Evolutionary conservation across 2,888 invertebrate genomes (phyloP).

Genomic region (Caenorhabditis japonica): DNA sequence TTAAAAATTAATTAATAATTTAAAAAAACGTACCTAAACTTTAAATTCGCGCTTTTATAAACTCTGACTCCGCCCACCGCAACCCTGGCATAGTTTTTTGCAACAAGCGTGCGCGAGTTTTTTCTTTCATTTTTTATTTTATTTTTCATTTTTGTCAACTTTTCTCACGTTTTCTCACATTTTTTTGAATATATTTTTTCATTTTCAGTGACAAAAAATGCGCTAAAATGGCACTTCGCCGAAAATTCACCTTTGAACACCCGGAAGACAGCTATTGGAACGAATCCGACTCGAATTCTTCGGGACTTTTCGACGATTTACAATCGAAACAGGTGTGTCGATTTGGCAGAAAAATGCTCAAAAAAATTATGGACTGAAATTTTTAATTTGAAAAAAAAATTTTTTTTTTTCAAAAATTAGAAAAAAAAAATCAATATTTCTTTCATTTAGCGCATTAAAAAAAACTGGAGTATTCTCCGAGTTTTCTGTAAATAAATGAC

Average conservation of each 20-base stretch:
- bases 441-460: too few relatives aligned
- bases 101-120: conserved; percentile 12
- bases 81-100: conserved; percentile 19
- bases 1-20: too few relatives aligned
- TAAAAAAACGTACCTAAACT: too few relatives aligned
- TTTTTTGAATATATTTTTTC: background rate
- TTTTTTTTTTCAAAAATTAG: too few relatives aligned
- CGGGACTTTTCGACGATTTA: conserved; percentile 66
- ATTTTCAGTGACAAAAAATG: conserved; percentile 7
- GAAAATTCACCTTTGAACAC: conserved; percentile 72
- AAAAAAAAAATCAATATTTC: too few relatives aligned
- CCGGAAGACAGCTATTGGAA: conserved; percentile 74
- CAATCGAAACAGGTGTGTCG: conserved; percentile 64
- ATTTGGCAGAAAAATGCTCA: too few relatives aligned
- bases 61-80: conserved; percentile 16
- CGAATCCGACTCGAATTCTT: conserved; percentile 58
- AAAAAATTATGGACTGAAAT: background rate
- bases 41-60: conserved; percentile 35
- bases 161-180: background rate
- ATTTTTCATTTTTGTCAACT: background rate
- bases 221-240: conserved; percentile 59
- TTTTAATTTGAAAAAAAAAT: background rate
- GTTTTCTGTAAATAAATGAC: too few relatives aligned
- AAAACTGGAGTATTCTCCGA: too few relatives aligned
- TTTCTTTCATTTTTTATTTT: conserved; percentile 5